Evolutionary conservation across 2,113 vertebrate genomes (phyloP), one percentile per base, ranked within the genome.

Genomic region (Helogale parvula): DNA sequence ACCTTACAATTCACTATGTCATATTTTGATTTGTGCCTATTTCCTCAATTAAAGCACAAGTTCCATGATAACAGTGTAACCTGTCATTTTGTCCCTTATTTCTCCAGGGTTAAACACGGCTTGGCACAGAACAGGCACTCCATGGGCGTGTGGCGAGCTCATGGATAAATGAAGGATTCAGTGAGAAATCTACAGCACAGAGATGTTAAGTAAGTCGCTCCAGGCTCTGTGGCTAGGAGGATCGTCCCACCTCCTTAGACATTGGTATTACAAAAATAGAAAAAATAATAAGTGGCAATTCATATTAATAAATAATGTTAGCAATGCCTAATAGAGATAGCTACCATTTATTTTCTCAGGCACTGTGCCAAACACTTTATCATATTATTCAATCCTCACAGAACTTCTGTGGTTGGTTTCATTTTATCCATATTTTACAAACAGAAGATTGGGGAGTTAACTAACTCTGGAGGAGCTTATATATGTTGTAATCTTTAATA

Each of bases 221-320:
- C 38, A 45, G 50, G 33, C 6, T 33, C 90, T 7, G 3, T 29
- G 89, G n/a, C 35, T 71, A 19, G 25, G 63, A 19, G 77, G 50
- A 54, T 21, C 9, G 4, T 71, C 35, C 50, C 57, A 41, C 45
- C 72, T 68, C 47, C 50, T 87, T 27, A 23, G 25, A 85, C 50
- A 52, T 72, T 31, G 93, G 29, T 54, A 19, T 38, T 63, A 19
- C 76, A 47, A 88, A 93, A 88, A 84, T 21, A 54, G 38, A 68
- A 35, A 86, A 90, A 90, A 57, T n/a, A 83, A 31, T 76, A 60
- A 86, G n/a, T 29, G 33, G 5, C 25, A 52, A 71, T 80, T 79
- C 13, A 17, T 77, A 68, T 65, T 86, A 66, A 87, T 89, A 95
- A 86, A 92, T 82, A 76, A 92, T 66, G 68, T 47, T n/a, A 47